Percentiles rank a stretch among this genome's conserved stretches.
phyloP scores from a whole-genome alignment of 2,888 invertebrate species.

The Idaea biselata region DNA sequence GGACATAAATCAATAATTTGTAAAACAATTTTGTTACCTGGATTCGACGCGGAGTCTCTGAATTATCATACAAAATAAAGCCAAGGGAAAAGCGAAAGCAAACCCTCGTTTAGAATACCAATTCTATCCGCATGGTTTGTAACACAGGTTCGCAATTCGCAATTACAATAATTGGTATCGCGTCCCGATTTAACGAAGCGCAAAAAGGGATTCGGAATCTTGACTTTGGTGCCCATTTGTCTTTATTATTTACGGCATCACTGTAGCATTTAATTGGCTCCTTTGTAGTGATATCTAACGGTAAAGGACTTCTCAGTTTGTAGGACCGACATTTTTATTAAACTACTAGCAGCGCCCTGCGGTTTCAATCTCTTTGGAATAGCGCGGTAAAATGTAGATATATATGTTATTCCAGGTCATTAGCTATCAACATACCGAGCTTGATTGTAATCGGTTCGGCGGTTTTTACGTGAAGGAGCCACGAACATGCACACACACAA shows the following conservation, averaged over 20 bases:
- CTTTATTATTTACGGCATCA: not conserved
- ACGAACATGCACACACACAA: no score
- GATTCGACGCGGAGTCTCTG: not conserved
- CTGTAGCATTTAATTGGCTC: not conserved
- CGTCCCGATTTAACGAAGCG: not conserved
- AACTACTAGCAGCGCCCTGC: no score
- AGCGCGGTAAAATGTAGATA: no score
- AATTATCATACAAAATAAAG: conserved; percentile 1
- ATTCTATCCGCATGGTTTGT: not conserved
- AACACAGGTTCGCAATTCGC: not conserved
- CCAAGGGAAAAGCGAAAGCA: not conserved
- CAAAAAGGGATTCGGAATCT: not conserved
- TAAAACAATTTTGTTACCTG: not conserved
- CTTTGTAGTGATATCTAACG: not conserved
- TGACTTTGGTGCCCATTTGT: not conserved
- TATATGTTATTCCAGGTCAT: no score
- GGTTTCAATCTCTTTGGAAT: no score
- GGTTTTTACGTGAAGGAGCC: no score
- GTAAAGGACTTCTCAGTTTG: not conserved
- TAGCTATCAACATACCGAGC: no score
- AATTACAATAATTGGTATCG: conserved; percentile 1
- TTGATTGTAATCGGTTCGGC: no score
- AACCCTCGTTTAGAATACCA: not conserved
- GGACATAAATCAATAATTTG: not conserved
- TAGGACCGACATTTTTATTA: no score